Base-by-base conservation (phyloP, 2,797 vertebrate species). In the Molothrus aeneus region DNA sequence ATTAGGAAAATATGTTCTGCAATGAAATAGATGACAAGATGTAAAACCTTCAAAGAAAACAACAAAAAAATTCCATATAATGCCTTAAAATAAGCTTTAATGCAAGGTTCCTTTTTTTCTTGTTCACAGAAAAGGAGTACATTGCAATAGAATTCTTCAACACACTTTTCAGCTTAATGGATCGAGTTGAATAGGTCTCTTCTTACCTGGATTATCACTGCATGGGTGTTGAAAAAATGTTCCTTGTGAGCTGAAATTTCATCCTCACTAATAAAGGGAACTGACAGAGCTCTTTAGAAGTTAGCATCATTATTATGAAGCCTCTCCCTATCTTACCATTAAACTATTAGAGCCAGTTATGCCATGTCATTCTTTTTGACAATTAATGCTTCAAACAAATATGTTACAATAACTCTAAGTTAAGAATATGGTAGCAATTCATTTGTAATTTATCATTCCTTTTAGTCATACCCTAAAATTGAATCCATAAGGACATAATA, bases 221-320 rank as follows among this genome's bases (percentile, higher is more conserved):
- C 32, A 64, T 75, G 47, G 16, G 25, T 77, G 84, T 83, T 87
- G 90, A 95, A 96, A 81, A 92, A 60, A 31, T 60, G 32, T 28
- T 89, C 56, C 69, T 83, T 68, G 40, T 91, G 83, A 95, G 65
- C 22, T 79, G 74, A 91, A 96, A 87, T 85, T 80, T 87, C 80
- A 60, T 68, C 57, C 74, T 68, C 51, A 50, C 51, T 90, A 81
- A 93, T 77, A 95, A 95, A 92, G 43, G 70, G 28, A 56, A 75
- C 47, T 45, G 63, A 21, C 65, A 90, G 82, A 85, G 70, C 51
- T 71, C 87, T 95, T 80, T 51, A 50, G 34, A 95, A 90, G 38
- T 80, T 38, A 85, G 16, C 18, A n/a, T 38, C 5, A 4, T 85
- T 95, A 47, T 94, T 83, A 26, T 28, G 48, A 80, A 88, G 8